Evolutionary conservation across 2,888 invertebrate genomes (phyloP).

Genomic region (Brenthis ino): DNA sequence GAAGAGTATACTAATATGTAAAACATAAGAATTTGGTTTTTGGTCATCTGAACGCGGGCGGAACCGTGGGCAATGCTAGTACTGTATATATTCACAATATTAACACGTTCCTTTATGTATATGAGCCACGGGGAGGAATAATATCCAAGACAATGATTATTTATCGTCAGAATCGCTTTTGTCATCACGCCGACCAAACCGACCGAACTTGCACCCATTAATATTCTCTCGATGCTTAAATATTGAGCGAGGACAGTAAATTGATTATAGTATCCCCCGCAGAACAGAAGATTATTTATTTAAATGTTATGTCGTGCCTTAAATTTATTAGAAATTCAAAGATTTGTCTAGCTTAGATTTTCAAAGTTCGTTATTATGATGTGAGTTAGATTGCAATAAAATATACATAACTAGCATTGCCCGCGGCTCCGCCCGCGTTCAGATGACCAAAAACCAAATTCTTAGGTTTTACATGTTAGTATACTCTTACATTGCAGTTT

Average conservation of each 20-base stretch:
- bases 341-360: not conserved
- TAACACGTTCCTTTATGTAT: constrained; percentile 68
- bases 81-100: constrained; percentile 46
- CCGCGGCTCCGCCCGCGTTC: too few species aligned
- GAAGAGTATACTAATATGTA: too few species aligned
- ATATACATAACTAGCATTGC: too few species aligned
- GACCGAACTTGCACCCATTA: constrained; percentile 53
- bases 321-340: constrained; percentile 8
- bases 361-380: too few species aligned
- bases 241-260: constrained; percentile 54
- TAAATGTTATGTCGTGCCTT: constrained; percentile 11
- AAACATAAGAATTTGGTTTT: too few species aligned
- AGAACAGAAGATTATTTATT: constrained; percentile 25
- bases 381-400: too few species aligned
- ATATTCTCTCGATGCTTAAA: constrained; percentile 56
- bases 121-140: constrained; percentile 66
- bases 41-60: too few species aligned
- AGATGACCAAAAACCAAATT: too few species aligned
- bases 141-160: constrained; percentile 66
- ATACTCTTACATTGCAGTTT: too few species aligned
- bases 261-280: constrained; percentile 45
- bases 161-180: constrained; percentile 64
- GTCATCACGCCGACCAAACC: constrained; percentile 56
- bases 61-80: too few species aligned
- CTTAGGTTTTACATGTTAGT: too few species aligned